These are phyloP conservation scores for Hemiscyllium ocellatum DNA, from an alignment of 2,113 vertebrate genomes.

Conservation along the genomic window DNA sequence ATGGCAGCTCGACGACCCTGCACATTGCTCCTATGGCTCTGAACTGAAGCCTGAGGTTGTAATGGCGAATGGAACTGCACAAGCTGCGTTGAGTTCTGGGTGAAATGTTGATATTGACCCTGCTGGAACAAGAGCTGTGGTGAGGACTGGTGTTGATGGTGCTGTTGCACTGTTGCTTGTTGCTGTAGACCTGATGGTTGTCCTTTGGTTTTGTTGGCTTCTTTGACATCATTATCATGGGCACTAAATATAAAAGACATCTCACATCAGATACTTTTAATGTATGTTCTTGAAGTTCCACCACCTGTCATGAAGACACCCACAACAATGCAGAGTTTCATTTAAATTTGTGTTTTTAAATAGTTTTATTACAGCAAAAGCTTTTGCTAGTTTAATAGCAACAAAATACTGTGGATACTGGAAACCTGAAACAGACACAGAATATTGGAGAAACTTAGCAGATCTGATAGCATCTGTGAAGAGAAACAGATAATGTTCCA, in stretches of 20 bases:
- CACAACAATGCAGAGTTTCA: neutral
- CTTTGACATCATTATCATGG: slow-evolving; percentile 73
- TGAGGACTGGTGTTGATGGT: slow-evolving; percentile 50
- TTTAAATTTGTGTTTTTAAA: neutral
- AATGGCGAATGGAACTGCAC: slow-evolving; percentile 65
- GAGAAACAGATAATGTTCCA: too few species aligned
- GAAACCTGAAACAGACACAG: too few species aligned
- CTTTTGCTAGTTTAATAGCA: neutral
- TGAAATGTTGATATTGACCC: slow-evolving; percentile 53
- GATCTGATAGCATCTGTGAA: too few species aligned
- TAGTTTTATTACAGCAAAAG: neutral
- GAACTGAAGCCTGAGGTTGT: slow-evolving; percentile 62
- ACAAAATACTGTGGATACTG: too few species aligned
- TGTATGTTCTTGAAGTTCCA: too few species aligned
- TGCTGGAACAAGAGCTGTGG: slow-evolving; percentile 72
- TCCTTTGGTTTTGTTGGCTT: slow-evolving; percentile 68
- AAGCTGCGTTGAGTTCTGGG: slow-evolving; percentile 54
- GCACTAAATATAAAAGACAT: slow-evolving; percentile 51
- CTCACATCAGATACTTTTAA: neutral
- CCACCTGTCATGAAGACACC: too few species aligned
- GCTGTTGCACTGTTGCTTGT: slow-evolving; percentile 42
- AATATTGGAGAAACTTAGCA: too few species aligned
- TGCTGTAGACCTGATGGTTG: slow-evolving; percentile 50
- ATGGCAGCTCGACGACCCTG: slow-evolving; percentile 59
- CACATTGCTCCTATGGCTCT: slow-evolving; percentile 69